Base-by-base conservation (phyloP, 2,888 invertebrate species). In the Trissolcus japonicus region DNA sequence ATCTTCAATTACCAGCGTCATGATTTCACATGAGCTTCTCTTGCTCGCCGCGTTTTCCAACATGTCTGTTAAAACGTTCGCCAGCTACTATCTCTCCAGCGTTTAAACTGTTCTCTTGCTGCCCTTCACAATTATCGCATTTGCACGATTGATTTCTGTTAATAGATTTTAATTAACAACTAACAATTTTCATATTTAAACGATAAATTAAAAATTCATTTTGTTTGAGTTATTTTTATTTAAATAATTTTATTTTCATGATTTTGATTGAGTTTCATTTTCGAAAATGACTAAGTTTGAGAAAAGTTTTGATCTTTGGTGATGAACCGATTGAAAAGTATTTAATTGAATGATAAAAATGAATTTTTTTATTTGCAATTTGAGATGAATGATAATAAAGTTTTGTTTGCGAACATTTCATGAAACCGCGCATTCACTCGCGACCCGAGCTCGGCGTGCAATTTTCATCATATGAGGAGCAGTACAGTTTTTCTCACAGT, bases 1-100 rank as follows among this genome's bases (percentile, higher is more conserved):
- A 66, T 73, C 62, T 57, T 57, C 57, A 74, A 74, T 74, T 74
- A 74, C 53, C 17, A 25, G 43, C 57, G 62, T 51, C 67, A 61
- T 61, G 61, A 41, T 60, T 73, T 66, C 43, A 43, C 46, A 16
- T 57, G 19, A 53, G 29, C 25, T 51, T 35, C 46, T 29, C 46
- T 29, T 48, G 40, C 9, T 16, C 6, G 21, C 13, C 3, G 43
- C 43, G 41, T 17, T 43, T 53, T 43, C 53, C 29, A 46, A 50
- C 59, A 14, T 54, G 43, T 53, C 53, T 59, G 43, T 40, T 60
- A 1, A 54, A 53, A 53, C 53, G 4, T 43, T 67, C 43, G 9
- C 25, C 46, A 35, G 41, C 35, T 57, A 35, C 41, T 25, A 59
- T 51, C 59, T 51, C 59, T 21, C 21, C 50, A 51, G 41, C 51